Base-by-base conservation (phyloP, 92 coral and sea anemone species). In the Siderastrea radians region DNA sequence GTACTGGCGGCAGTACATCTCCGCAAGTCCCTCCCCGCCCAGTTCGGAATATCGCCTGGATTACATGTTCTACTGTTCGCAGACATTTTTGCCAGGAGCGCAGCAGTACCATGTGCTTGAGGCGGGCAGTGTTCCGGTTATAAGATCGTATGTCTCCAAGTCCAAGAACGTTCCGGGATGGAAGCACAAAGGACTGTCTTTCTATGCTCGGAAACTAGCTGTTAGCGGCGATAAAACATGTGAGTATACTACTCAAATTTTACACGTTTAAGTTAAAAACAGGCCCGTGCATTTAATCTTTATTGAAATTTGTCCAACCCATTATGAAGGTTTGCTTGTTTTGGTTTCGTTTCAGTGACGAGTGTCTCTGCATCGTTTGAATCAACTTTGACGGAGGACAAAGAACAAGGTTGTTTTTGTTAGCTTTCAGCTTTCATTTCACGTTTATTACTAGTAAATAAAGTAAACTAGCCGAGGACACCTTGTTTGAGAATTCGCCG, bases 1-100 rank as follows among this genome's bases (percentile, higher is more conserved):
- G 6, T 92, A 98, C 83, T 98, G 99, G 99, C 95, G 99, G 43
- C 99, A 98, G 85, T 98, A 90, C 72, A 91, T 98, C 81, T 90
- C 98, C 6, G 69, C 84, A 3, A 69, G 53, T 14, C 68, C 94
- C 50, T 68, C 86, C 16, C 99, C 98, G 0, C 99, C 99, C 12
- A 94, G 99, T 75, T 64, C 92, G 5, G 99, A 96, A 84, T 98
- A 98, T 77, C 97, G 97, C 46, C 68, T 95, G 69, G 99, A 98
- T 57, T 98, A 94, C 61, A 93, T 94, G 98, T 98, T 98, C 85
- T 95, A 90, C 65, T 94, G 90, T n/a, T 95, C 99, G 13, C 79
- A 86, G 78, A 86, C 80, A 11, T 68, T 93, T 46, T 80, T 90
- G 4, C 98, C 91, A 1, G 96, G 98, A 10, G 93, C 94, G 57